Base-by-base conservation (phyloP, 2,113 vertebrate species). In the Noctilio leporinus region DNA sequence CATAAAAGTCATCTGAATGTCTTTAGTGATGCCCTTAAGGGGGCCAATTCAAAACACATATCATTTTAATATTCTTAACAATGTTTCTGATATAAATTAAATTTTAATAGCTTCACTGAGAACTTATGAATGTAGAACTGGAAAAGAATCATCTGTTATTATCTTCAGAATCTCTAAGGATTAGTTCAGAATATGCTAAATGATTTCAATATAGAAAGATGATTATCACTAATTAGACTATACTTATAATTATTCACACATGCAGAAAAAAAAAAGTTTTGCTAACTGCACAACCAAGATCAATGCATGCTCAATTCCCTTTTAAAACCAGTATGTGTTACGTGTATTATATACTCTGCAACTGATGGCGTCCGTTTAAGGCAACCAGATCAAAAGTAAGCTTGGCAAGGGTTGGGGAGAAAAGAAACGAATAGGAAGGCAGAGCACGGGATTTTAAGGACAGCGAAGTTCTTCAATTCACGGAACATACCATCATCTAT, bases 101-200 rank as follows among this genome's bases (percentile, higher is more conserved):
- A 97, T 96, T 97, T 98, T 98, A 98, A 98, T 95, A 95, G 95
- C 83, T 98, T 98, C 95, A 89, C 84, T 94, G 72, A 97, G 65
- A 98, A 97, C 64, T 95, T 83, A 95, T 92, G 90, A 93, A 78
- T 93, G 65, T 91, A 97, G 92, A 98, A 97, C 4, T 33, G 51
- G 84, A 93, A 97, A 81, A 80, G 35, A 97, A 97, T 95, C 35
- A 76, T 77, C 11, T 94, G 87, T 95, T 95, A 97, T 95, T 95
- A 97, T 97, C 84, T 95, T 97, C 89, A 95, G 69, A 97, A 86
- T 57, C 94, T 96, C 96, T 38, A 89, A 91, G 43, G 95, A 97
- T 95, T 97, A 97, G 86, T 98, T 97, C 55, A 92, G 84, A 97
- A 98, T 97, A 97, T 94, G 67, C 91, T 96, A 90, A 86, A 95